Evolutionary conservation across 2,797 vertebrate genomes (phyloP).

Genomic region (Limnodromus scolopaceus): DNA sequence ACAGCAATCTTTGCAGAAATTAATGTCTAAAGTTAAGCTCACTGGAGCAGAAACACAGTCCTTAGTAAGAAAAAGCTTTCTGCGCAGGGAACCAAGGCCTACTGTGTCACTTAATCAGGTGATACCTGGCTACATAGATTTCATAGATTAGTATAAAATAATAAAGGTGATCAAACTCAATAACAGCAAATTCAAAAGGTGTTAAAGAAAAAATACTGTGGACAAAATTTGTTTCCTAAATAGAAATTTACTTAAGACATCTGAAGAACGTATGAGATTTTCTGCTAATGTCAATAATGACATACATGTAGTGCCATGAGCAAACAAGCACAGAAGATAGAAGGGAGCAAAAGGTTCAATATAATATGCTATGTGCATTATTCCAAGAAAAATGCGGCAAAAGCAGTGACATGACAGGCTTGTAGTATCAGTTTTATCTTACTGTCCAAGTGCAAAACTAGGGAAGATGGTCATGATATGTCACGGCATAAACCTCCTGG

Average conservation of each 20-base stretch:
- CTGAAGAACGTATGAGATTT: background rate
- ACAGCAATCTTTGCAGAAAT: background rate
- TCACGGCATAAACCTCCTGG: background rate
- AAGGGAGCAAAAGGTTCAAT: background rate
- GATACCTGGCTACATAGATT: background rate
- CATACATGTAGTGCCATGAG: background rate
- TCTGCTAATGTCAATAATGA: background rate
- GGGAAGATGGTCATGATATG: background rate
- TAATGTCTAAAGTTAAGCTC: background rate
- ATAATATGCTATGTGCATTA: rapidly evolving
- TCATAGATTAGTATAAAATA: background rate
- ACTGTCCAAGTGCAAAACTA: background rate
- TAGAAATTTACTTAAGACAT: background rate
- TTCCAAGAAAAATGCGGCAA: background rate
- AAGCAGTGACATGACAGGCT: background rate
- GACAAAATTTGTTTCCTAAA: background rate
- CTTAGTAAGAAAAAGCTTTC: background rate
- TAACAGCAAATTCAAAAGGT: background rate
- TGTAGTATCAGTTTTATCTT: background rate
- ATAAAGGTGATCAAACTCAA: background rate
- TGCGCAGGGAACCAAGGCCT: background rate
- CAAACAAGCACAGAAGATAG: background rate
- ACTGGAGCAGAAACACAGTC: background rate
- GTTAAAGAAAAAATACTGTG: background rate
- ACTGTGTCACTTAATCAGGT: background rate